phyloP scores from a whole-genome alignment of 2,113 vertebrate genomes.

The Choloepus hoffmanni region DNA sequence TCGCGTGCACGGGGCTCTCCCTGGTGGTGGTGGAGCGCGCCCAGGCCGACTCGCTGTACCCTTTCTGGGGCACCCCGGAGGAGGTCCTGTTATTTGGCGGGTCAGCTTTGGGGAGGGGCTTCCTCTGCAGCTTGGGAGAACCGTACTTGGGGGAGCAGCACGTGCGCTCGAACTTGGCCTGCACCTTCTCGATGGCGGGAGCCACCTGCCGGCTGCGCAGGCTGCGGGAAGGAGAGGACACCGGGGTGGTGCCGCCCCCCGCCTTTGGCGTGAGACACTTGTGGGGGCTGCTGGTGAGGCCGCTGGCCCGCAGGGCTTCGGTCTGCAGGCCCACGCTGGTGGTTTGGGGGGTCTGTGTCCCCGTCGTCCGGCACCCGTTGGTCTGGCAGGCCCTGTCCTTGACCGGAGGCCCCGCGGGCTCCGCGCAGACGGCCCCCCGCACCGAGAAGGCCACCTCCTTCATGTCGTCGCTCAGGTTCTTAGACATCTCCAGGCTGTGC shows the following conservation, averaged over 20 bases:
- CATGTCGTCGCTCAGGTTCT: conserved; percentile 98
- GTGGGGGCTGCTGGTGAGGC: conserved; percentile 96
- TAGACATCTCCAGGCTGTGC: conserved; percentile 93
- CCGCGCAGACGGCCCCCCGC: conserved; percentile 90
- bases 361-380: conserved; percentile 91
- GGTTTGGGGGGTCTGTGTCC: conserved; percentile 96
- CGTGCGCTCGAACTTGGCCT: conserved; percentile 97
- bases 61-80: conserved; percentile 91
- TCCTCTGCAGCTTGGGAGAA: conserved; percentile 97
- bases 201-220: conserved; percentile 94
- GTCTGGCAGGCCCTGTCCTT: conserved; percentile 96
- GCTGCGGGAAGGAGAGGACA: conserved; percentile 96
- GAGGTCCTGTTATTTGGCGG: conserved; percentile 86
- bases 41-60: conserved; percentile 97
- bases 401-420: conserved; percentile 84
- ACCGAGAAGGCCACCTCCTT: conserved; percentile 98
- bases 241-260: conserved; percentile 90
- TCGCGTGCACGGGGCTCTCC: conserved; percentile 98
- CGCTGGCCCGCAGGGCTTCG: conserved; percentile 88
- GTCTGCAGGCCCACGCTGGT: conserved; percentile 97
- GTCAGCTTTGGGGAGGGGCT: conserved; percentile 88
- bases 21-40: conserved; percentile 97
- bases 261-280: conserved; percentile 97
- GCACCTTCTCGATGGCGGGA: conserved; percentile 92
- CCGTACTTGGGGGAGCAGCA: conserved; percentile 99